phyloP scores from a whole-genome alignment of 2,888 invertebrate genomes.

The Leptopilina myrica region DNA sequence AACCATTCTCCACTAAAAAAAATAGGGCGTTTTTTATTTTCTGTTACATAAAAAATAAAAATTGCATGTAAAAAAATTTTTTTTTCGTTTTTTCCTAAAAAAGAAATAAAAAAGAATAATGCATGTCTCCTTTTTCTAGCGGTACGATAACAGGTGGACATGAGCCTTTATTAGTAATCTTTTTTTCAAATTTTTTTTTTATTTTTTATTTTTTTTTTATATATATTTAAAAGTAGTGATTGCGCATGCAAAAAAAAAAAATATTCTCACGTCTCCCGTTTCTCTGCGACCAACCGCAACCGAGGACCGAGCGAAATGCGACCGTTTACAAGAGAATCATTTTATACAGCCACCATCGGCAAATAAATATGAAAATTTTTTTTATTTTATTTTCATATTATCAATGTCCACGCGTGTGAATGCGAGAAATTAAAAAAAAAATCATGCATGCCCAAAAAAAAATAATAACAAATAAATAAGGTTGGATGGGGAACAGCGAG shows the following conservation, averaged over 20 bases:
- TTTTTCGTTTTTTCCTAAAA: neutral
- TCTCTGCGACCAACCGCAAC: slow-evolving; percentile 74
- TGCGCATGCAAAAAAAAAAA: slow-evolving; percentile 74
- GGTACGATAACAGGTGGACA: slow-evolving; percentile 70
- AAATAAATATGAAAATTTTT: slow-evolving; percentile 40
- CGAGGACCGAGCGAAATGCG: slow-evolving; percentile 69
- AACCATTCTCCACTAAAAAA: neutral
- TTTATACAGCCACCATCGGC: slow-evolving; percentile 50
- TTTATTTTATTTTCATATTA: no score
- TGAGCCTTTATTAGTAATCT: slow-evolving; percentile 70
- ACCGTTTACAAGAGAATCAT: slow-evolving; percentile 58
- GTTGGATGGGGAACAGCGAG: slow-evolving; percentile 46
- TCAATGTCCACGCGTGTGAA: slow-evolving; percentile 59
- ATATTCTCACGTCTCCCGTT: slow-evolving; percentile 77
- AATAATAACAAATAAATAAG: neutral
- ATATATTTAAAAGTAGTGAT: slow-evolving; percentile 76
- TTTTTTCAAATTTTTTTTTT: no score
- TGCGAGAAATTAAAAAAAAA: slow-evolving; percentile 57
- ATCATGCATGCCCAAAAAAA: slow-evolving; percentile 46
- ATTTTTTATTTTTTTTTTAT: slow-evolving; percentile 59
- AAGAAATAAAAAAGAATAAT: neutral
- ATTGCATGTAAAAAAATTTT: no score
- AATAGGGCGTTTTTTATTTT: slow-evolving; percentile 25
- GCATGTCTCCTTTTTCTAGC: slow-evolving; percentile 49
- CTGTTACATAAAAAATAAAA: neutral